A percentile compares a stretch with the other conserved stretches of the same genome.
phyloP scores from a whole-genome alignment of 2,888 invertebrate genomes.

The Dioctria rufipes region DNA sequence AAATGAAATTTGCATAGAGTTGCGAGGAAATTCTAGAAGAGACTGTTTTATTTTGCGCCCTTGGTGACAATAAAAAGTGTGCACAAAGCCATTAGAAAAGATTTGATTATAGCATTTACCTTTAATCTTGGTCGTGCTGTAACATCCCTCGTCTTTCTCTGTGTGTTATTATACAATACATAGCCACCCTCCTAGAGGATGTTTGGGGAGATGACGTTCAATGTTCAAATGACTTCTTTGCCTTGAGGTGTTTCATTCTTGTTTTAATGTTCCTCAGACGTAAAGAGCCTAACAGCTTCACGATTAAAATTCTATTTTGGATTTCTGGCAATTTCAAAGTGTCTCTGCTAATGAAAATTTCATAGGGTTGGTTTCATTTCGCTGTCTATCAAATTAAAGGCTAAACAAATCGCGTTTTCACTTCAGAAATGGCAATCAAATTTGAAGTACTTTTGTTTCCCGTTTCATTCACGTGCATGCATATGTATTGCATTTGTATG shows the following conservation, averaged over 20 bases:
- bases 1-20: constrained; percentile 59
- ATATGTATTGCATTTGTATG: too few species aligned
- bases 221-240: constrained; percentile 57
- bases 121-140: constrained; percentile 56
- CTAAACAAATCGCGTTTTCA: constrained; percentile 35
- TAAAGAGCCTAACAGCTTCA: constrained; percentile 43
- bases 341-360: constrained; percentile 56
- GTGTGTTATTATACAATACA: not conserved
- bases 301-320: constrained; percentile 59
- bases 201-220: constrained; percentile 37
- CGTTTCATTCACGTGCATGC: not conserved
- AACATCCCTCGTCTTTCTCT: constrained; percentile 25
- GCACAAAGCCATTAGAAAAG: constrained; percentile 60
- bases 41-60: constrained; percentile 58
- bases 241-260: constrained; percentile 57
- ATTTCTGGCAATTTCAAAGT: constrained; percentile 57
- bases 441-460: constrained; percentile 5
- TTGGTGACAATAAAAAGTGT: constrained; percentile 60
- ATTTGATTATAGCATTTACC: constrained; percentile 60
- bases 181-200: constrained; percentile 42
- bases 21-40: constrained; percentile 44
- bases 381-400: not conserved
- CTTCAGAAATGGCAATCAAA: constrained; percentile 2
- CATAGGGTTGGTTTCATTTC: constrained; percentile 42
- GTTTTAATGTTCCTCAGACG: constrained; percentile 52